A percentile compares a stretch with the other conserved stretches of the same genome.
These are phyloP conservation scores for Crocuta crocuta DNA, from an alignment of 2,113 vertebrate species.

Conservation along the genomic window DNA sequence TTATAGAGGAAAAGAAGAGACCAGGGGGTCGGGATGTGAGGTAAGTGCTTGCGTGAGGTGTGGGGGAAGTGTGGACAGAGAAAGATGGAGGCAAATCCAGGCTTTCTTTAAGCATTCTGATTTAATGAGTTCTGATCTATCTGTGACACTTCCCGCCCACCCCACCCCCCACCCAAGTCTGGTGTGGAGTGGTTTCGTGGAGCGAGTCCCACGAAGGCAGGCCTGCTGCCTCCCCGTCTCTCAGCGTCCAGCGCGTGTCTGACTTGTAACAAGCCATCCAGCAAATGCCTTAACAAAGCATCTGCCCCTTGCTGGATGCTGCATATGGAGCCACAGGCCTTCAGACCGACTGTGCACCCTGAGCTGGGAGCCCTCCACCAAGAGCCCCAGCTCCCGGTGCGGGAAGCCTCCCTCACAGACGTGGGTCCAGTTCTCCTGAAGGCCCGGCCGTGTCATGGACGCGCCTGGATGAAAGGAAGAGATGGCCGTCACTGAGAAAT, in stretches of 20 bases:
- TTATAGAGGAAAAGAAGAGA: neutral
- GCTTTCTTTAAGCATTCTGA: neutral
- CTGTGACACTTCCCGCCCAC: no score
- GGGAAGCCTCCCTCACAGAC: rapidly evolving
- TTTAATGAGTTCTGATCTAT: rapidly evolving
- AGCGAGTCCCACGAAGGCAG: rapidly evolving
- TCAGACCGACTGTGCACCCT: no score
- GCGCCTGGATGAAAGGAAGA: neutral
- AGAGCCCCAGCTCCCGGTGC: rapidly evolving
- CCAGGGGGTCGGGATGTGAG: no score
- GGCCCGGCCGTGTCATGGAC: rapidly evolving
- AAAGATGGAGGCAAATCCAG: neutral
- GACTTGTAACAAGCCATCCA: neutral
- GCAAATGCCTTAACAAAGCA: rapidly evolving
- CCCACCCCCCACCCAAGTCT: no score
- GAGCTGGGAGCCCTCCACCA: neutral
- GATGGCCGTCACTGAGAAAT: neutral
- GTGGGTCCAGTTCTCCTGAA: rapidly evolving
- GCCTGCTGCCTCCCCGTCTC: rapidly evolving
- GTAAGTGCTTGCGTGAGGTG: rapidly evolving
- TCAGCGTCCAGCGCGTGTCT: rapidly evolving
- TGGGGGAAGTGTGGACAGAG: neutral
- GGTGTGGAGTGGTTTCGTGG: rapidly evolving
- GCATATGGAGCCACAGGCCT: rapidly evolving
- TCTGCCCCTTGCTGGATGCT: rapidly evolving